Evolutionary conservation across 2,113 vertebrate species (phyloP), one percentile per base, ranked within the genome.

Genomic region (Eulemur macaco): DNA sequence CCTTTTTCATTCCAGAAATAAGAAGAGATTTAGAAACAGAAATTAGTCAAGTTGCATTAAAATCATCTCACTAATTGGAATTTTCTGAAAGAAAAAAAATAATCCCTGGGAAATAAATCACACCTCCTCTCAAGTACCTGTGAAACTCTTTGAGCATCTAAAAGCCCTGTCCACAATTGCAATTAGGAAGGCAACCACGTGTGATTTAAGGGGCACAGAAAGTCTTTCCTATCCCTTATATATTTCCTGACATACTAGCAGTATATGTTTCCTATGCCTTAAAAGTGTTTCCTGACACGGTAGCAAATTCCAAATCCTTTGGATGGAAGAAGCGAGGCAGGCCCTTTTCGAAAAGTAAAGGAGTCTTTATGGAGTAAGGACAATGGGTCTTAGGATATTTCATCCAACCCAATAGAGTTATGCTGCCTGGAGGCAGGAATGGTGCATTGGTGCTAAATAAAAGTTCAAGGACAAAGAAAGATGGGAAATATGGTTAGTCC

Each of bases 1-100:
- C 68, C 90, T 91, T 95, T 96, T 97, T 69, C 37, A 88, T 92
- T 95, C 66, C 73, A 93, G 54, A 92, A 93, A 97, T 29, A 86
- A 47, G 23, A 96, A 96, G 31, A 92, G 56, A 95, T 93, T 97
- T 91, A 97, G 93, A 97, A 37, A 96, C 23, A 86, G 47, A 96
- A 69, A 69, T 96, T 95, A 95, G 85, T 90, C 17, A 25, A 94
- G 31, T 37, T 84, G 15, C 25, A 94, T 86, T 93, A 78, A 96
- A 95, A 95, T 47, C n/a, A 85, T 52, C 23, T 85, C 76, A 95
- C 18, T 88, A 34, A 64, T 0, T n/a, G 52, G 71, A 63, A 78
- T 95, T 87, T 95, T 94, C 84, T 92, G 10, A 83, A 96, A 86
- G 27, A 86, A 94, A 94, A 69, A 95, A 96, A 93, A 89, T 54